A percentile compares a stretch with the other conserved stretches of the same genome.
Conservation (phyloP, 2,888 invertebrate genomes). For the Plebejus argus region DNA sequence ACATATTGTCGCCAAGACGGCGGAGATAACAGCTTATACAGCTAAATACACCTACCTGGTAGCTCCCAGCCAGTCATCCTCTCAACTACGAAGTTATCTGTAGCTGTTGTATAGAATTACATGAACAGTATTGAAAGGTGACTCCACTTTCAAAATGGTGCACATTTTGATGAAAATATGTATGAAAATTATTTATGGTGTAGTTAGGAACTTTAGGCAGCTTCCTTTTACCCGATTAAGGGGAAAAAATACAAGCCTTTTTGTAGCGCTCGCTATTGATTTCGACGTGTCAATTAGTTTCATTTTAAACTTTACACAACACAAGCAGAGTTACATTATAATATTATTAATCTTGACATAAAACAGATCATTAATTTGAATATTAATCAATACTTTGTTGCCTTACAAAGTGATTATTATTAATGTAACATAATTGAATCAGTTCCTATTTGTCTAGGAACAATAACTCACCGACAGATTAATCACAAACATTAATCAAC, state of each 20-base stretch:
- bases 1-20: slow-evolving; percentile 14
- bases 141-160: no score
- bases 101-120: not conserved
- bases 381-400: slow-evolving; percentile 19
- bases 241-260: not conserved
- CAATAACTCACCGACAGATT: slow-evolving; percentile 38
- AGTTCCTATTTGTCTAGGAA: slow-evolving; percentile 27
- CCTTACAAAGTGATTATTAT: slow-evolving; percentile 22
- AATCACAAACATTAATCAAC: slow-evolving; percentile 43
- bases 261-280: not conserved
- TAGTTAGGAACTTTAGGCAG: not conserved
- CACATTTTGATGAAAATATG: no score
- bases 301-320: not conserved
- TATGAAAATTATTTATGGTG: no score
- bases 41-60: slow-evolving; percentile 14
- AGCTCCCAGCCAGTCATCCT: not conserved
- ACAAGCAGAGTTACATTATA: not conserved
- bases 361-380: not conserved
- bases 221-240: not conserved
- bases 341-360: not conserved
- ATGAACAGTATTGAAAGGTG: not conserved
- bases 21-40: not conserved
- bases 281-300: not conserved
- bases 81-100: not conserved
- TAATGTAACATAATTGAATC: slow-evolving; percentile 27